These are phyloP conservation scores for Mellilla xanthometata DNA, from an alignment of 2,888 invertebrate genomes.

Conservation along the genomic window DNA sequence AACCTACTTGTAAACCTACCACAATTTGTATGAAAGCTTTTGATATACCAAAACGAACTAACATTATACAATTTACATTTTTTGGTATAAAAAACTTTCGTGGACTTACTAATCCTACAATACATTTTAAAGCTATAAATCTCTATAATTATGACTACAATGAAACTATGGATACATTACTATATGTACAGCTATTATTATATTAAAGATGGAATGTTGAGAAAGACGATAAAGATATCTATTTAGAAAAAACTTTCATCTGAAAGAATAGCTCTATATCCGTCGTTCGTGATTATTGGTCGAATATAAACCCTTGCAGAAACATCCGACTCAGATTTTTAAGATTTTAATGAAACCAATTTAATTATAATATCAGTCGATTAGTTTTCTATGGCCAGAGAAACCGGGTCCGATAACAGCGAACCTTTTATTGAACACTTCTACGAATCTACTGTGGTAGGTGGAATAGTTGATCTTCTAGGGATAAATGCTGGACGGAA, in stretches of 20 bases:
- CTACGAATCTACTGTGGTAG: constrained; percentile 39
- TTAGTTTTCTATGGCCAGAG: constrained; percentile 57
- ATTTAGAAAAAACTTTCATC: background rate
- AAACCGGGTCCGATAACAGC: constrained; percentile 44
- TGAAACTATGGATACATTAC: constrained; percentile 55
- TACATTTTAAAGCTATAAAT: constrained; percentile 75
- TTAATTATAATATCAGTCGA: constrained; percentile 48
- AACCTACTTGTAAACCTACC: constrained; percentile 50
- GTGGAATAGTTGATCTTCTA: constrained; percentile 55
- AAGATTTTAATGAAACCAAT: constrained; percentile 33
- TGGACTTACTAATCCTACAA: constrained; percentile 40
- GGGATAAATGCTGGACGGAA: constrained; percentile 69
- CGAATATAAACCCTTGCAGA: constrained; percentile 8
- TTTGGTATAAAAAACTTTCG: constrained; percentile 77
- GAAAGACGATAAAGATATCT: constrained; percentile 6
- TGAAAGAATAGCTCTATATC: too few species aligned
- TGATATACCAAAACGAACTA: constrained; percentile 70
- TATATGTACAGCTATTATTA: constrained; percentile 37
- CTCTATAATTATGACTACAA: constrained; percentile 71
- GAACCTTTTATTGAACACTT: constrained; percentile 33
- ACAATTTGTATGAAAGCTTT: constrained; percentile 74
- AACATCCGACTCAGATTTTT: constrained; percentile 43
- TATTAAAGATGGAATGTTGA: constrained; percentile 38
- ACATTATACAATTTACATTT: constrained; percentile 71
- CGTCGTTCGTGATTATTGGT: too few species aligned